Evolutionary conservation across 1,140 invertebrate species (phyloP).

Genomic region (Macrocentrus cingulum): DNA sequence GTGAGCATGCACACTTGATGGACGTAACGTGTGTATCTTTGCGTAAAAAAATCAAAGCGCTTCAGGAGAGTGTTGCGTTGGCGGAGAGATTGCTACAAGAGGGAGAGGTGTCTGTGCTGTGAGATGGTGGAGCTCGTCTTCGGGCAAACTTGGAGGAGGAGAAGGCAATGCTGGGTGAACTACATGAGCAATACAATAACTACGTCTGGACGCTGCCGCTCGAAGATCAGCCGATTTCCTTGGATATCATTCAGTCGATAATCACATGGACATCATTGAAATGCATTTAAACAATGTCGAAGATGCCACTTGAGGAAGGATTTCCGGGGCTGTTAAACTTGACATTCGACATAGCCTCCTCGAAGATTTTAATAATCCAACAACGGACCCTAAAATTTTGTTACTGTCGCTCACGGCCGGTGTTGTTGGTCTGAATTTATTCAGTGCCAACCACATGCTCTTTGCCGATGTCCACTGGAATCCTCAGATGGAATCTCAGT

Average conservation of each 20-base stretch:
- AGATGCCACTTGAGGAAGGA: slow-evolving; percentile 60
- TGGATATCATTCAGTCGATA: slow-evolving; percentile 72
- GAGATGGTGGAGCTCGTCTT: too few relatives aligned
- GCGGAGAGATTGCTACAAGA: too few relatives aligned
- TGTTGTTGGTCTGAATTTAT: slow-evolving; percentile 87
- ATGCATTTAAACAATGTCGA: slow-evolving; percentile 59
- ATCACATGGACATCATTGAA: slow-evolving; percentile 72
- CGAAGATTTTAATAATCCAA: slow-evolving; percentile 70
- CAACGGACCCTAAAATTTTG: slow-evolving; percentile 62
- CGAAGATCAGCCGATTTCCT: too few relatives aligned
- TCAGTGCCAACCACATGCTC: slow-evolving; percentile 88
- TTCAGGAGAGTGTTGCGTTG: too few relatives aligned
- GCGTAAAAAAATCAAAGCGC: too few relatives aligned
- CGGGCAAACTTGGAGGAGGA: too few relatives aligned
- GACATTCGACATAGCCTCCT: slow-evolving; percentile 72
- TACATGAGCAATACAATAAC: too few relatives aligned
- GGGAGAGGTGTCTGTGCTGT: too few relatives aligned
- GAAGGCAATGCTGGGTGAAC: too few relatives aligned
- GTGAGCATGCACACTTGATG: too few relatives aligned
- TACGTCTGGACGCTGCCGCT: too few relatives aligned
- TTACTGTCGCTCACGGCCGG: slow-evolving; percentile 85
- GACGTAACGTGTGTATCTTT: too few relatives aligned
- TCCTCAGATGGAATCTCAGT: slow-evolving; percentile 88
- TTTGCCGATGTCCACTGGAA: slow-evolving; percentile 94
- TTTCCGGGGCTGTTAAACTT: slow-evolving; percentile 69